Evolutionary conservation across 2,888 invertebrate genomes (phyloP), one percentile per base, ranked within the genome.

Genomic region (Stenolophus ochropezus): DNA sequence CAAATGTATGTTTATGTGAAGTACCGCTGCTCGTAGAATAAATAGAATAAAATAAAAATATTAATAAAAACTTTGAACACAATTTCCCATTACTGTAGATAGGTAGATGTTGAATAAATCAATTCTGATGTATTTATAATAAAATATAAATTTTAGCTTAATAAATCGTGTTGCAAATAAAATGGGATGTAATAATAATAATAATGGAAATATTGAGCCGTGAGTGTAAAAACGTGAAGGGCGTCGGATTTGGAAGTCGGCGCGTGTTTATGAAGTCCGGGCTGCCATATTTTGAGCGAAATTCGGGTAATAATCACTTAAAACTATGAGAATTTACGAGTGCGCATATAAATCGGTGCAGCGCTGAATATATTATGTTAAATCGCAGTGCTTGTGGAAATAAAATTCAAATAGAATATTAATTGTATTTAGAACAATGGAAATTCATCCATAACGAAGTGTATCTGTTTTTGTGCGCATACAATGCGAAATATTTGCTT

Each of bases 401-500:
- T 69, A 69, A 69, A 69, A 69, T 69, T 69, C 65, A 69, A 73
- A 77, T 77, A 61, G 61, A 77, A 61, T 77, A 77, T 77, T 77
- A 77, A 77, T 77, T 77, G 77, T 77, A 77, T 77, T 77, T 61
- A 61, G 47, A 47, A 77, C 77, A 77, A 77, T 77, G 77, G 77
- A 77, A 77, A 77, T 33, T 77, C 77, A 77, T 77, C 77, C 77
- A 61, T 77, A 77, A 61, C 77, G 77, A 53, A 75, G 53, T 74
- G 74, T 75, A 56, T 53, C 75, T 75, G 75, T 75, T 75, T 75
- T 75, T 69, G 65, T 69, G 73, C 49, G 73, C 49, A 73, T 49
- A 73, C 73, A 73, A 73, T 49, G 73, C 78, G 78, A 78, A 78
- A 78, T 78, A 78, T 78, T 78, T 78, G 78, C 78, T 78, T 78